These are phyloP conservation scores for Mycteria americana DNA, from an alignment of 2,797 vertebrate genomes.

Conservation along the genomic window DNA sequence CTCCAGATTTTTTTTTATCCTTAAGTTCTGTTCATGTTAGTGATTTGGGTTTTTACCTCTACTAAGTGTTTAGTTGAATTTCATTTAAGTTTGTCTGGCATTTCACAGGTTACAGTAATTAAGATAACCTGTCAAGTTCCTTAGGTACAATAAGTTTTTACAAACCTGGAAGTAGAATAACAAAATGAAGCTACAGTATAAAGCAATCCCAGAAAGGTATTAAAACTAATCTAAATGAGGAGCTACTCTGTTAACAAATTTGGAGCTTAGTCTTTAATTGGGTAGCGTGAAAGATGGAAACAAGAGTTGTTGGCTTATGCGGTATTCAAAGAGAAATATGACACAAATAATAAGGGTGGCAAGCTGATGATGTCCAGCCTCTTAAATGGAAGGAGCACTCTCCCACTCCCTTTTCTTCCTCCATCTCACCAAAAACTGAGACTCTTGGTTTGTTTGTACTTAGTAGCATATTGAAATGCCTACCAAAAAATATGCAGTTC, in stretches of 20 bases:
- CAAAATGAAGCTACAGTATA: background rate
- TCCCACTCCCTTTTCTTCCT: background rate
- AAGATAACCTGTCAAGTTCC: background rate
- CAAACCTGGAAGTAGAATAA: background rate
- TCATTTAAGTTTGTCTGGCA: background rate
- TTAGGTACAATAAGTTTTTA: background rate
- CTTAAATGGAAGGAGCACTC: background rate
- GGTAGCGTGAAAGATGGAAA: background rate
- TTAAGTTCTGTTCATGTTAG: background rate
- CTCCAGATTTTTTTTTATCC: background rate
- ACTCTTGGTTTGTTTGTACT: background rate
- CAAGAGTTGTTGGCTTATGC: background rate
- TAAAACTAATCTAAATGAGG: background rate
- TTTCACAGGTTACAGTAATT: background rate
- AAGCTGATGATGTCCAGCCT: background rate
- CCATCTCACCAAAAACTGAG: background rate
- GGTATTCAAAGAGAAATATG: background rate
- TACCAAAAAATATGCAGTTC: rapidly evolving
- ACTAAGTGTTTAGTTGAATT: background rate
- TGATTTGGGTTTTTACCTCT: background rate
- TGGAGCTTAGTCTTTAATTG: background rate
- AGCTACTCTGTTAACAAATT: background rate
- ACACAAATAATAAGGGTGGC: background rate
- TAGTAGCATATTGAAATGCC: background rate
- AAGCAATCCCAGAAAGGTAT: background rate